Base-by-base conservation (phyloP, 2,797 vertebrate genomes). In the Eospalax fontanierii region DNA sequence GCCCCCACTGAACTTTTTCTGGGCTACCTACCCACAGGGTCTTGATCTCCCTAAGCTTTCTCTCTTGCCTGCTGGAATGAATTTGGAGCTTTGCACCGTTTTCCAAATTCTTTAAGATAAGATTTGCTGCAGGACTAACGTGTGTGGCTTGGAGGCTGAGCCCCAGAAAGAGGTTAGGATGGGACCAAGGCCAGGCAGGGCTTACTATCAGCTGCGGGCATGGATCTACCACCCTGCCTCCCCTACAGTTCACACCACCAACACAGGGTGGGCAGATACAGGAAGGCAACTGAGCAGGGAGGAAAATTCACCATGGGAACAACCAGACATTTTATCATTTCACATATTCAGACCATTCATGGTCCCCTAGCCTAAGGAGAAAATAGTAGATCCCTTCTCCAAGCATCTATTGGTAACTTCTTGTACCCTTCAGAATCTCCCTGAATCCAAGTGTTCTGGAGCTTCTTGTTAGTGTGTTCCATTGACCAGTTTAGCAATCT, bases 151-250 rank as follows among this genome's bases (percentile, higher is more conserved):
- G 40, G 40, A 89, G 74, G 70, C 89, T 79, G 85, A 93, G 70
- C 19, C 90, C 79, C 95, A 93, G 54, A 89, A 91, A 71, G 87
- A 94, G 89, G 81, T 93, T 96, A 86, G 95, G 91, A 73, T 12
- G 75, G 76, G 79, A 93, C 90, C 89, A 92, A 96, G 79, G 93
- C 71, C 87, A 90, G 88, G 46, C 71, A 1, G 7, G 70, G 65
- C 91, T 97, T 85, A 35, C 83, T 88, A 78, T 93, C 78, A 90
- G 66, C 82, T 2, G 0, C 65, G 71, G 65, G 76, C 89, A 11
- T 7, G n/a, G 16, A 28, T 33, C 38, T 21, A 66, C 95, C 14
- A 14, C 50, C 50, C 50, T 54, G 46, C 50, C 50, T 54, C 50
- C 8, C 88, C 46, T 38, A n/a, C 46, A 81, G 81, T 66, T 93